Evolutionary conservation across 1,140 invertebrate species (phyloP).

Genomic region (Panulirus ornatus): DNA sequence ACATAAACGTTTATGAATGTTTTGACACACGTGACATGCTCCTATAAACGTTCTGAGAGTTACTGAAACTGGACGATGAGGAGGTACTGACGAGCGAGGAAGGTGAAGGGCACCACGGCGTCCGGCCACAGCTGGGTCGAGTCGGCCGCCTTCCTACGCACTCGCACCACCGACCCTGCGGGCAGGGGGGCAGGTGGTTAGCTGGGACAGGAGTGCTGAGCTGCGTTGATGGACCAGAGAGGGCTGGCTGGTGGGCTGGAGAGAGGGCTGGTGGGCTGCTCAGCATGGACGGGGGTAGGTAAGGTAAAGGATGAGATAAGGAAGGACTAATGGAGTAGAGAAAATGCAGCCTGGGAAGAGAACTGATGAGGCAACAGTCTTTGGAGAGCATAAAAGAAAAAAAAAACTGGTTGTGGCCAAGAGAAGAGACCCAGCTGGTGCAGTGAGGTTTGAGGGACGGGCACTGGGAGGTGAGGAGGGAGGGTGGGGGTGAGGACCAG

Average conservation of each 20-base stretch:
- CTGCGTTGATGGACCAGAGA: neutral
- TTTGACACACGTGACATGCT: too few species aligned
- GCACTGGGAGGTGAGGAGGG: neutral
- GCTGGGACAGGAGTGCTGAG: neutral
- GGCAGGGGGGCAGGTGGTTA: neutral
- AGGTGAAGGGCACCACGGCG: slow-evolving; percentile 41
- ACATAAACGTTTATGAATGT: too few species aligned
- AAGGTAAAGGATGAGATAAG: neutral
- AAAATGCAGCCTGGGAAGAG: neutral
- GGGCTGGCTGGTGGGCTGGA: neutral
- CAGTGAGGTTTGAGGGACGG: neutral
- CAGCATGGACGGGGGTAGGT: neutral
- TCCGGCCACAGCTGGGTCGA: slow-evolving; percentile 59
- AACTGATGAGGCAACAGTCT: neutral
- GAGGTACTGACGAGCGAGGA: slow-evolving; percentile 33
- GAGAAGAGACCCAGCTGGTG: neutral
- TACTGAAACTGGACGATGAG: too few species aligned
- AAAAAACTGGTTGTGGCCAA: neutral
- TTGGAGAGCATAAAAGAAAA: too few species aligned
- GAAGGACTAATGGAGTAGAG: neutral
- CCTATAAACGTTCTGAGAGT: too few species aligned
- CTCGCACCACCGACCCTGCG: slow-evolving; percentile 33
- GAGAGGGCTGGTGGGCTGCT: neutral
- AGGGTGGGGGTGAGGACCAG: neutral
- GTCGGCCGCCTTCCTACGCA: slow-evolving; percentile 49